phyloP scores from a whole-genome alignment of 1,140 invertebrate genomes.

The Drosophila sulfurigaster region DNA sequence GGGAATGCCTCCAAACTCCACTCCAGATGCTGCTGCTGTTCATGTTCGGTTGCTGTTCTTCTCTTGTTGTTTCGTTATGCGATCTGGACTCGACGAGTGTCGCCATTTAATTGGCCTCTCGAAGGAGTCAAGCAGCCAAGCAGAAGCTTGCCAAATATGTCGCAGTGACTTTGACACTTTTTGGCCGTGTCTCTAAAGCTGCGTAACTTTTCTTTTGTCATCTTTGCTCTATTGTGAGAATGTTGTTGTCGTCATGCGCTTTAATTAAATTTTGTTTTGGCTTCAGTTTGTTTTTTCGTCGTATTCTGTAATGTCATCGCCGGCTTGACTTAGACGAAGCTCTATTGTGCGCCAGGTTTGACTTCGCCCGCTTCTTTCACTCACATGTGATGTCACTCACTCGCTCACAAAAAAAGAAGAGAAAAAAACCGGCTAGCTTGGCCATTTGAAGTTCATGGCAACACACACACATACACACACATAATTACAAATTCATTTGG shows the following conservation, averaged over 20 bases:
- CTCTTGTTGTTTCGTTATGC: background rate
- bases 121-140: constrained; percentile 11
- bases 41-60: background rate
- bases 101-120: constrained; percentile 78
- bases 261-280: constrained; percentile 76
- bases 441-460: constrained; percentile 63
- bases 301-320: constrained; percentile 71
- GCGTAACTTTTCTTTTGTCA: constrained; percentile 63
- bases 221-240: constrained; percentile 23
- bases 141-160: constrained; percentile 19
- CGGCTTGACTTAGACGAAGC: constrained; percentile 26
- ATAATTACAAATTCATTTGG: constrained; percentile 84
- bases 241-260: constrained; percentile 72
- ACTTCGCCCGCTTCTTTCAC: constrained; percentile 22
- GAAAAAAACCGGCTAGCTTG: constrained; percentile 33
- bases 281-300: background rate
- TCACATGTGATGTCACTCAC: constrained; percentile 55
- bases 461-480: constrained; percentile 61
- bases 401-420: background rate
- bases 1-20: constrained; percentile 32
- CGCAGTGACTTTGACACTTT: constrained; percentile 69
- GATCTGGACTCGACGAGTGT: constrained; percentile 44
- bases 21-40: background rate
- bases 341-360: constrained; percentile 1
- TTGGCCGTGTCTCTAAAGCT: constrained; percentile 59